Conservation (phyloP, 1,140 invertebrate species). For the Apocrypta bakeri region DNA sequence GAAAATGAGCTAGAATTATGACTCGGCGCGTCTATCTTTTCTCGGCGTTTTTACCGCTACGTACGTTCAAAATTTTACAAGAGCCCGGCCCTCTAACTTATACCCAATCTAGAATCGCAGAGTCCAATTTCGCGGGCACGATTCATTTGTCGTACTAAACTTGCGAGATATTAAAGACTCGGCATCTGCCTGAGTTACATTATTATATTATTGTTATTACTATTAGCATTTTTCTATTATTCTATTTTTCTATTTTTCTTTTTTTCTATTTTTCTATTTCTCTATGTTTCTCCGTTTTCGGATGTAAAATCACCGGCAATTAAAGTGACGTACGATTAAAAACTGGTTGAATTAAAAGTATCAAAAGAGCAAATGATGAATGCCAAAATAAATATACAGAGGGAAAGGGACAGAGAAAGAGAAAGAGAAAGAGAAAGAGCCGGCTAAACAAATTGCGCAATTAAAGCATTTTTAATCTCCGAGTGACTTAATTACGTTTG, state of each 20-base stretch:
- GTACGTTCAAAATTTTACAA: conserved; percentile 9
- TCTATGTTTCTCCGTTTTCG: no score
- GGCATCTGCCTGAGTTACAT: no score
- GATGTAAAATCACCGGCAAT: not conserved
- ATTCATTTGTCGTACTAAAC: not conserved
- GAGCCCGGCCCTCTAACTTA: not conserved
- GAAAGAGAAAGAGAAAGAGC: conserved; percentile 36
- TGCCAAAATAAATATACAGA: conserved; percentile 8
- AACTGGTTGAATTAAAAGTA: conserved; percentile 18
- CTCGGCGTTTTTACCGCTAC: not conserved
- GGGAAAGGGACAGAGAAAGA: conserved; percentile 37
- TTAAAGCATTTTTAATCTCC: conserved; percentile 64
- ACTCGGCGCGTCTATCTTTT: not conserved
- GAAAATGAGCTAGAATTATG: conserved; percentile 26
- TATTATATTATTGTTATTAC: no score
- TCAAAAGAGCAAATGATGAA: not conserved
- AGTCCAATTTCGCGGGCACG: conserved; percentile 4
- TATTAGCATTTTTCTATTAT: no score
- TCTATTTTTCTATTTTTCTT: no score
- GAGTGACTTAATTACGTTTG: conserved; percentile 56
- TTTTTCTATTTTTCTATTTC: not conserved
- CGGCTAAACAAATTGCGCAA: conserved; percentile 58
- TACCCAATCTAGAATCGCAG: not conserved
- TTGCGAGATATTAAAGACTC: not conserved
- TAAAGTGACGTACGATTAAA: not conserved